phyloP scores from a whole-genome alignment of 2,888 invertebrate genomes.

The Brenthis hecate region DNA sequence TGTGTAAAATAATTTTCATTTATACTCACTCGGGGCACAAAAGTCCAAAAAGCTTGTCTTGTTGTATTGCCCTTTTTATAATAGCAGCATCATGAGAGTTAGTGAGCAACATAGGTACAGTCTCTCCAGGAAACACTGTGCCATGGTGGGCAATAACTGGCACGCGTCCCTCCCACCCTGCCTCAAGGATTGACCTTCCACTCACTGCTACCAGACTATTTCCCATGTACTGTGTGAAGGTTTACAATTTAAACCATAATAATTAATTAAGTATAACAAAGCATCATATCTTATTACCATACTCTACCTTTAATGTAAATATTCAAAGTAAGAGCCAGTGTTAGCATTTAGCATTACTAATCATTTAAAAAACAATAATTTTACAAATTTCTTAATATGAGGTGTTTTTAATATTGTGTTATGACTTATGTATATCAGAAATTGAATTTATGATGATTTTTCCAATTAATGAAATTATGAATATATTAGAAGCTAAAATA shows the following conservation, averaged over 20 bases:
- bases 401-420: no score
- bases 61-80: constrained; percentile 50
- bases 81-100: constrained; percentile 51
- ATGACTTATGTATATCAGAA: no score
- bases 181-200: constrained; percentile 65
- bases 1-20: neutral
- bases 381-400: no score
- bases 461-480: no score
- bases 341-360: no score
- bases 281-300: no score
- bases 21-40: constrained; percentile 65
- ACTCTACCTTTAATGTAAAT: no score
- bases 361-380: no score
- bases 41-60: constrained; percentile 67
- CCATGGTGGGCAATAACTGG: constrained; percentile 63
- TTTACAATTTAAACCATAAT: neutral
- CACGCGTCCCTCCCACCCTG: constrained; percentile 68
- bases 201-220: constrained; percentile 52
- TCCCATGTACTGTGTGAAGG: constrained; percentile 65
- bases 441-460: no score
- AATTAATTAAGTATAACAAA: neutral
- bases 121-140: constrained; percentile 75
- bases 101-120: constrained; percentile 70
- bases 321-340: no score
- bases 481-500: constrained; percentile 18